Evolutionary conservation across 2,797 vertebrate species (phyloP).

Genomic region (Tamandua tetradactyla): DNA sequence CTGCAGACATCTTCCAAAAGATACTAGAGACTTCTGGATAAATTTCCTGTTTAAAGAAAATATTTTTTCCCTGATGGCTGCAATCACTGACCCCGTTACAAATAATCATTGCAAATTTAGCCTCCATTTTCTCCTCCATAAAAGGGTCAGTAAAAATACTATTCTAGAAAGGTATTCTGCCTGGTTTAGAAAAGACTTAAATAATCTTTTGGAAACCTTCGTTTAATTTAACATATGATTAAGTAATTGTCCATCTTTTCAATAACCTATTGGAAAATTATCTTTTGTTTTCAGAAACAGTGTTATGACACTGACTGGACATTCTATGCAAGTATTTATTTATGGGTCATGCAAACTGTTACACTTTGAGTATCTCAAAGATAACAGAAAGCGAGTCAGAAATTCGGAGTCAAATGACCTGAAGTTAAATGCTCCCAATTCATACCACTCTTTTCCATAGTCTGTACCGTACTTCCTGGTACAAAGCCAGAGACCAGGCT

Average conservation of each 20-base stretch:
- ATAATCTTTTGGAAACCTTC: background rate
- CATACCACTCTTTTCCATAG: background rate
- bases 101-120: background rate
- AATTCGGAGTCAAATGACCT: background rate
- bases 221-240: conserved; percentile 4
- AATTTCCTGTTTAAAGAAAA: conserved; percentile 27
- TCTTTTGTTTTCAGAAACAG: conserved; percentile 30
- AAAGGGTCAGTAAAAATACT: conserved; percentile 29
- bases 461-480: background rate
- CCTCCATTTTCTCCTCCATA: conserved; percentile 4
- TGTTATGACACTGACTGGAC: background rate
- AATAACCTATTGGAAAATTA: background rate
- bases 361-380: background rate
- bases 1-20: background rate
- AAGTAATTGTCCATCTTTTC: conserved; percentile 36
- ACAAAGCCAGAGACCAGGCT: background rate
- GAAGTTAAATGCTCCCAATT: background rate
- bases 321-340: conserved; percentile 22
- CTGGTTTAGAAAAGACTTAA: conserved; percentile 13
- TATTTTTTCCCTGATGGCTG: background rate
- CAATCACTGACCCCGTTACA: background rate
- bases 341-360: background rate
- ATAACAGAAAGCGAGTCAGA: background rate
- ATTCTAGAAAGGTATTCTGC: background rate
- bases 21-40: background rate